Evolutionary conservation across 2,888 invertebrate genomes (phyloP).

Genomic region (Eilema caniola): DNA sequence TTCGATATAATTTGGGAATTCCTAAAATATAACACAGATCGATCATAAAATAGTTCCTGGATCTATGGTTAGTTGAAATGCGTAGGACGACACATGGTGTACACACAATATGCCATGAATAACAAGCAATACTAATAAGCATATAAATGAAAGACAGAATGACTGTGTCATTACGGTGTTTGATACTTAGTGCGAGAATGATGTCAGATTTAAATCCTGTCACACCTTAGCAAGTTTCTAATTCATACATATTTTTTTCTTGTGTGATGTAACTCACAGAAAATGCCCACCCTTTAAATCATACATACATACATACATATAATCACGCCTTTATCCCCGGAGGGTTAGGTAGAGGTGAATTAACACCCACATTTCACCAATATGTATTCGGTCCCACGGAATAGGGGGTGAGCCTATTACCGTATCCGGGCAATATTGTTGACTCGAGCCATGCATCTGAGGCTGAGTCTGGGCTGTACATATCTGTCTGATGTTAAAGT

Average conservation of each 20-base stretch:
- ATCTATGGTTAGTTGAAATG: conserved; percentile 34
- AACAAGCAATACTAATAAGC: conserved; percentile 38
- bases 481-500: too few relatives aligned
- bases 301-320: too few relatives aligned
- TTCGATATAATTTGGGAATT: conserved; percentile 37
- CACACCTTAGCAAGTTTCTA: neutral
- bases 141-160: conserved; percentile 34
- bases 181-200: conserved; percentile 19
- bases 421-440: too few relatives aligned
- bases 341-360: too few relatives aligned
- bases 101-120: conserved; percentile 34
- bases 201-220: conserved; percentile 28
- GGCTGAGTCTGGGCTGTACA: too few relatives aligned
- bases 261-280: too few relatives aligned
- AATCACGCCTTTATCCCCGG: too few relatives aligned
- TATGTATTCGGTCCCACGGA: too few relatives aligned
- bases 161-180: conserved; percentile 5
- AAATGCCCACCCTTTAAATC: too few relatives aligned
- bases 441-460: too few relatives aligned
- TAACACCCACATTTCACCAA: too few relatives aligned
- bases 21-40: neutral
- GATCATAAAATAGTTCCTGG: conserved; percentile 4
- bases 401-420: too few relatives aligned
- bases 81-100: conserved; percentile 22
- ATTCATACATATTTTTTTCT: neutral